phyloP scores from a whole-genome alignment of 2,888 invertebrate genomes.

The Caenorhabditis sp. region DNA sequence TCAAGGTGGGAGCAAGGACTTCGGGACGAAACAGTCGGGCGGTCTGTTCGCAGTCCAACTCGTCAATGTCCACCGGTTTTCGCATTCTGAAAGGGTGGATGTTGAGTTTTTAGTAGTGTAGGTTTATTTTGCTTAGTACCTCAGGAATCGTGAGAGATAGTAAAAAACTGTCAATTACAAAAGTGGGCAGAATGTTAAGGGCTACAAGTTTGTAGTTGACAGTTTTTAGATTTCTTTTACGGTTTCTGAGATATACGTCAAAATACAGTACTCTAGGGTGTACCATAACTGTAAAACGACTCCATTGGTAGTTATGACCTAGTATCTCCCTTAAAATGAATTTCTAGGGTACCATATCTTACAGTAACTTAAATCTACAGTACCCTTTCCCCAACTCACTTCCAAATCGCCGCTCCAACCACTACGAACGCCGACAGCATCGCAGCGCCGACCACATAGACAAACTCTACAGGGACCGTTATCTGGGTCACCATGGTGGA shows the following conservation, averaged over 20 bases:
- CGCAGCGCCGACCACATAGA: constrained; percentile 69
- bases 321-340: neutral
- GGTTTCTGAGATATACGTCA: too few species aligned
- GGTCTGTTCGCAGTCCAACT: constrained; percentile 72
- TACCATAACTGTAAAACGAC: too few species aligned
- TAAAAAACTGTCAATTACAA: too few species aligned
- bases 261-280: too few species aligned
- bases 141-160: too few species aligned
- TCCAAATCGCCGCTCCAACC: constrained; percentile 67
- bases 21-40: constrained; percentile 73
- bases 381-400: constrained; percentile 39
- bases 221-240: too few species aligned
- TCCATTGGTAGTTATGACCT: too few species aligned
- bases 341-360: neutral
- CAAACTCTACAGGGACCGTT: constrained; percentile 70
- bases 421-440: constrained; percentile 68
- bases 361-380: neutral
- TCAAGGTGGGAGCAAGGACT: constrained; percentile 67
- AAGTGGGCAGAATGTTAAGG: too few species aligned
- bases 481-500: constrained; percentile 53
- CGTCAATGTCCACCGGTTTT: constrained; percentile 66
- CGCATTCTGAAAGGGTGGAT: constrained; percentile 58
- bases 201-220: too few species aligned
- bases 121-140: too few species aligned
- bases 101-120: too few species aligned